Percentiles rank a stretch among this genome's conserved stretches.
Evolutionary conservation across 2,888 invertebrate genomes (phyloP).

Genomic region (Timema cristinae): DNA sequence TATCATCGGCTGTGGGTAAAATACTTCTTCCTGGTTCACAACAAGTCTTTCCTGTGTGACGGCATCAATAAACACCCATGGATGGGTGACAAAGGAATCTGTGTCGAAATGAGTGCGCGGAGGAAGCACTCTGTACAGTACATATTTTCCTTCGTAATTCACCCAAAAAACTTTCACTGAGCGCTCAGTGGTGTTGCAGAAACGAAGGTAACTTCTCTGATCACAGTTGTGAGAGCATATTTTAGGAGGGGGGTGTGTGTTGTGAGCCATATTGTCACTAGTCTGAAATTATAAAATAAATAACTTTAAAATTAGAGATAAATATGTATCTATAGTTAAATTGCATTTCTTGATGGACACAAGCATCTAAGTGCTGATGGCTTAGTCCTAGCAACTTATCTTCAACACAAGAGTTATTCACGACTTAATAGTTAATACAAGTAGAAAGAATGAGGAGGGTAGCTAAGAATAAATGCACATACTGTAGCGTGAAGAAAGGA

Average conservation of each 20-base stretch:
- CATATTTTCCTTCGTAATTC: constrained; percentile 62
- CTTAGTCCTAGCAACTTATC: too few species aligned
- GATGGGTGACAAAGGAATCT: constrained; percentile 75
- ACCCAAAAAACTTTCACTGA: constrained; percentile 70
- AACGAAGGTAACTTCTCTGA: constrained; percentile 53
- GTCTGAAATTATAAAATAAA: too few species aligned
- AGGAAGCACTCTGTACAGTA: constrained; percentile 57
- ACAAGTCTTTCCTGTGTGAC: constrained; percentile 62
- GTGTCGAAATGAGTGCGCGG: constrained; percentile 57
- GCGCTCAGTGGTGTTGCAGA: constrained; percentile 56
- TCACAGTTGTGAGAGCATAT: constrained; percentile 37
- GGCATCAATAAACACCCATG: constrained; percentile 77
- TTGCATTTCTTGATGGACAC: too few species aligned
- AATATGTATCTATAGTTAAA: too few species aligned
- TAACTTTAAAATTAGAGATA: too few species aligned
- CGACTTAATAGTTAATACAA: too few species aligned
- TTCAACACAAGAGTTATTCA: too few species aligned
- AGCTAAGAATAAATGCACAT: too few species aligned
- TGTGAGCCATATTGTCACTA: too few species aligned
- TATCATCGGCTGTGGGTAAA: constrained; percentile 43
- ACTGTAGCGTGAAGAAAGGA: too few species aligned
- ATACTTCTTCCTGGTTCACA: constrained; percentile 52
- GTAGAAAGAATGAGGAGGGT: too few species aligned
- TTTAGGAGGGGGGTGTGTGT: not conserved
- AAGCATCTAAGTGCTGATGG: too few species aligned